Evolutionary conservation across 2,797 vertebrate genomes (phyloP).

Genomic region (Bradypus variegatus): DNA sequence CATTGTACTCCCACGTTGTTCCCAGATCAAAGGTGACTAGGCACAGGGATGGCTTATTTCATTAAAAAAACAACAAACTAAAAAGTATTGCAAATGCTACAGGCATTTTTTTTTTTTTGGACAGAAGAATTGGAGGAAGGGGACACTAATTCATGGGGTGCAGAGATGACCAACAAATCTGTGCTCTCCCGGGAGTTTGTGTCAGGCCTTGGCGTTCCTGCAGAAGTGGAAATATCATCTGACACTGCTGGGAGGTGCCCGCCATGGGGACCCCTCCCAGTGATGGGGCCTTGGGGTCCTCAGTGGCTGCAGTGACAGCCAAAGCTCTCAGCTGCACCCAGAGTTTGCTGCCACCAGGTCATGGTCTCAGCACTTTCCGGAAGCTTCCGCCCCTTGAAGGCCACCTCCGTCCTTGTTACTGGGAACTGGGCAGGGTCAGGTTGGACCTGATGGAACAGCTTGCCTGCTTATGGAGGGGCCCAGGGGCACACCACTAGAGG

Average conservation of each 20-base stretch:
- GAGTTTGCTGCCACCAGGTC: not conserved
- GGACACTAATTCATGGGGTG: not conserved
- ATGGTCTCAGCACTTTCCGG: not conserved
- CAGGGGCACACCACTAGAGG: not conserved
- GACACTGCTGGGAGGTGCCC: not conserved
- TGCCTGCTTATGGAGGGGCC: not conserved
- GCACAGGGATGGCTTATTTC: not conserved
- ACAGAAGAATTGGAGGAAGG: not conserved
- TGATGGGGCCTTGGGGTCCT: too few relatives aligned
- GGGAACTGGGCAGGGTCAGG: not conserved
- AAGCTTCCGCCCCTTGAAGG: not conserved
- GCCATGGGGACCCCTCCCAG: not conserved
- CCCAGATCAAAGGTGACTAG: not conserved
- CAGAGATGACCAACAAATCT: not conserved
- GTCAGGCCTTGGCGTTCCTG: not conserved
- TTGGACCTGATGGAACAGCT: not conserved
- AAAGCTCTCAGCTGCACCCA: not conserved
- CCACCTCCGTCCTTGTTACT: too few relatives aligned
- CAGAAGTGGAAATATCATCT: not conserved
- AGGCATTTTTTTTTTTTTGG: too few relatives aligned
- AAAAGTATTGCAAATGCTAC: not conserved
- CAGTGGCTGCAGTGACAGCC: not conserved
- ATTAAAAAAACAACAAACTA: not conserved
- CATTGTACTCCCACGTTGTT: not conserved
- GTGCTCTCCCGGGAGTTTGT: not conserved